phyloP scores from a whole-genome alignment of 2,888 invertebrate species.

The Parascotia fuliginaria region DNA sequence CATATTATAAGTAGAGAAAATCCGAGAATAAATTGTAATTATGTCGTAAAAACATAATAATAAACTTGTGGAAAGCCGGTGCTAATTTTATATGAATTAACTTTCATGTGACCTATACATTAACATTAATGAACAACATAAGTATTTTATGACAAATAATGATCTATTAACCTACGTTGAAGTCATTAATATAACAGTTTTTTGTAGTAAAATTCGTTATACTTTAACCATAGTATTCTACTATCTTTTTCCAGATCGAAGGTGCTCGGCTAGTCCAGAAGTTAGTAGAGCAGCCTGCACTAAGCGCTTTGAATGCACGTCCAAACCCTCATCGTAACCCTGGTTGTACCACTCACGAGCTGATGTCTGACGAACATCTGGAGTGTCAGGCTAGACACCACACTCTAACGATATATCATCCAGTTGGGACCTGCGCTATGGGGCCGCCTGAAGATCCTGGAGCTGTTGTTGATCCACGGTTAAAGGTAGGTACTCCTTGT shows the following conservation, averaged over 20 bases:
- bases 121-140: too few species aligned
- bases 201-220: too few species aligned
- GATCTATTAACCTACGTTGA: too few species aligned
- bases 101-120: too few species aligned
- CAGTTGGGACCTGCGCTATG: conserved; percentile 93
- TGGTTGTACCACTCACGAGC: conserved; percentile 87
- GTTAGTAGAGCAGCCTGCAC: conserved; percentile 86
- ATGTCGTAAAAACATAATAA: too few species aligned
- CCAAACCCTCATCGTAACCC: conserved; percentile 88
- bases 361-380: conserved; percentile 91
- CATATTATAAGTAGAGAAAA: too few species aligned
- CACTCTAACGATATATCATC: conserved; percentile 93
- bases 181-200: too few species aligned
- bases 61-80: too few species aligned
- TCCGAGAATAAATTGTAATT: too few species aligned
- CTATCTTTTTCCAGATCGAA: conserved; percentile 90
- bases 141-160: too few species aligned
- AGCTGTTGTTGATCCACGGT: conserved; percentile 90
- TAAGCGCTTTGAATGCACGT: conserved; percentile 86
- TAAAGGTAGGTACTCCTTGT: conserved; percentile 73
- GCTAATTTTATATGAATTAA: too few species aligned
- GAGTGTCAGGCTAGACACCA: conserved; percentile 91
- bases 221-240: too few species aligned
- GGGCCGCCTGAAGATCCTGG: conserved; percentile 82
- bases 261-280: conserved; percentile 89